Percentiles rank a stretch among this genome's conserved stretches.
Evolutionary conservation across 1,140 invertebrate genomes (phyloP).

Genomic region (Episyrphus balteatus): DNA sequence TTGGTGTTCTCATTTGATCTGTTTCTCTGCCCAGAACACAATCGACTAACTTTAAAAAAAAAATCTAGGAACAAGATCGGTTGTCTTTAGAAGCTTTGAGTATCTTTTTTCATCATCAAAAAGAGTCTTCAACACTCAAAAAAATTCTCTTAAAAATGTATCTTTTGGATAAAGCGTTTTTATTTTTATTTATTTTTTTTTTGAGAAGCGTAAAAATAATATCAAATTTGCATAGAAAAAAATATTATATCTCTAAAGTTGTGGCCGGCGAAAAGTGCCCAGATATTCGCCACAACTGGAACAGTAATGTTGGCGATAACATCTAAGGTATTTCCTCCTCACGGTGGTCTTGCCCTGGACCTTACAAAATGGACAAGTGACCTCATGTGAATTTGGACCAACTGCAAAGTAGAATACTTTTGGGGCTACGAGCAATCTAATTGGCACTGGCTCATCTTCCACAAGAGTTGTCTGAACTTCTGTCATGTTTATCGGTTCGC

Average conservation of each 20-base stretch:
- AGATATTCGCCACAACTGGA: conserved; percentile 31
- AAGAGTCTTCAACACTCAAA: background rate
- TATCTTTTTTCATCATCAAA: background rate
- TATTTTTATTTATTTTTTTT: background rate
- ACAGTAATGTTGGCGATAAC: conserved; percentile 24
- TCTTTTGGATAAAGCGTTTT: too few species aligned
- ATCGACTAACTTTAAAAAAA: too few species aligned
- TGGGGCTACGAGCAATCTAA: too few species aligned
- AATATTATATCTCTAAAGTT: conserved; percentile 12
- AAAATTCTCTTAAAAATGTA: too few species aligned
- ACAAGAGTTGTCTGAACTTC: too few species aligned
- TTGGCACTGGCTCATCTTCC: too few species aligned
- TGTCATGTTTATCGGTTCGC: too few species aligned
- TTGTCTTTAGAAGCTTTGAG: too few species aligned
- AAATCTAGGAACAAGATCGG: too few species aligned
- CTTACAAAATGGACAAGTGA: conserved; percentile 29
- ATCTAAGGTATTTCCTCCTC: conserved; percentile 17
- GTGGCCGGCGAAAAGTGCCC: conserved; percentile 26
- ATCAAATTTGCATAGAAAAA: too few species aligned
- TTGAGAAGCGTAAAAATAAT: background rate
- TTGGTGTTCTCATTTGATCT: too few species aligned
- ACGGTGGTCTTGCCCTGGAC: conserved; percentile 19
- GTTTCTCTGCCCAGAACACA: too few species aligned
- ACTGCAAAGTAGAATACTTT: conserved; percentile 24
- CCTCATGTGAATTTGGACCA: conserved; percentile 27